These are phyloP conservation scores for Catharus bicknelli DNA, from an alignment of 2,113 vertebrate genomes.

Conservation along the genomic window DNA sequence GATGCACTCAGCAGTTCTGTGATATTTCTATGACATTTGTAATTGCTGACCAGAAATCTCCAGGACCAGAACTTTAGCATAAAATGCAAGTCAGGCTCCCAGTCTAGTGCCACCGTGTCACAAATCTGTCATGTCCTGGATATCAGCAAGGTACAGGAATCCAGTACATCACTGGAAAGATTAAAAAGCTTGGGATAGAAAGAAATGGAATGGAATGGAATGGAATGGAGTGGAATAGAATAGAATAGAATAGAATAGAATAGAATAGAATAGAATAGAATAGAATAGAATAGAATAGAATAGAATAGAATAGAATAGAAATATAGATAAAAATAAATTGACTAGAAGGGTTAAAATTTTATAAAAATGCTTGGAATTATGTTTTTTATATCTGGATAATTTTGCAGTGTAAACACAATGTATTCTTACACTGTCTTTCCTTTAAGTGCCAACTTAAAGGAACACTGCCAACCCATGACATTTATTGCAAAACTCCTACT, in stretches of 20 bases:
- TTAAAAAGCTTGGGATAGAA: background rate
- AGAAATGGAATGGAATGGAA: background rate
- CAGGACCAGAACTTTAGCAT: background rate
- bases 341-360: background rate
- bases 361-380: background rate
- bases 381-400: background rate
- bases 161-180: background rate
- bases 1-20: background rate
- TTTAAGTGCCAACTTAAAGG: background rate
- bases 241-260: background rate
- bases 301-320: too few species aligned
- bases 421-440: background rate
- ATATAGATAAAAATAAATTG: background rate
- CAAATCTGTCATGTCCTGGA: background rate
- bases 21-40: background rate
- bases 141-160: background rate
- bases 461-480: background rate
- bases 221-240: background rate
- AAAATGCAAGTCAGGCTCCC: background rate
- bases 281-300: too few species aligned
- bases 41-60: background rate
- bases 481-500: background rate
- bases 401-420: background rate
- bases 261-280: background rate
- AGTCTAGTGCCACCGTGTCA: background rate